Percentiles rank a stretch among this genome's conserved stretches.
phyloP scores from a whole-genome alignment of 2,888 invertebrate genomes.

The Chrysotoxum bicinctum region DNA sequence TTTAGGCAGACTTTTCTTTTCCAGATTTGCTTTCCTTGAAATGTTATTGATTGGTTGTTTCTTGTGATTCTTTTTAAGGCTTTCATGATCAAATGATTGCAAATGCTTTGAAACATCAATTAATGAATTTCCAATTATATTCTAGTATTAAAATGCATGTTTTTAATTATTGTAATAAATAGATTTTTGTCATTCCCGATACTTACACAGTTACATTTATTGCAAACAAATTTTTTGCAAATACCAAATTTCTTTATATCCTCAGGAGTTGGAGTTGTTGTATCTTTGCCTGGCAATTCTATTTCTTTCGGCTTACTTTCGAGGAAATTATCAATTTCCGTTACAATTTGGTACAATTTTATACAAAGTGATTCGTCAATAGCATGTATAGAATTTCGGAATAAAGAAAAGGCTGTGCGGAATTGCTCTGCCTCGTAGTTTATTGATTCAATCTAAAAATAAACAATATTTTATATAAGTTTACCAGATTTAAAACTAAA shows the following conservation, averaged over 20 bases:
- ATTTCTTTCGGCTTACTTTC: slow-evolving; percentile 27
- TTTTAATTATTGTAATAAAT: neutral
- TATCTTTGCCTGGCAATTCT: neutral
- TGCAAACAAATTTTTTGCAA: slow-evolving; percentile 17
- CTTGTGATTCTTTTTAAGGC: neutral
- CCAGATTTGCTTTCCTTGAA: neutral
- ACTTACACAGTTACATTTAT: slow-evolving; percentile 23
- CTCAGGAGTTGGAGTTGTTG: neutral
- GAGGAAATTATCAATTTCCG: slow-evolving; percentile 35
- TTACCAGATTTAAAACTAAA: neutral
- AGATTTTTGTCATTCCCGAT: neutral
- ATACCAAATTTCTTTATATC: slow-evolving; percentile 1
- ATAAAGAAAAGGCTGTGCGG: neutral
- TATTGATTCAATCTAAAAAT: slow-evolving; percentile 26
- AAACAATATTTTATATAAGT: neutral
- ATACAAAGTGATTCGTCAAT: slow-evolving; percentile 32
- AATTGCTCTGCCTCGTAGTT: slow-evolving; percentile 50
- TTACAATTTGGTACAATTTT: slow-evolving; percentile 18
- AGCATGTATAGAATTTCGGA: neutral
- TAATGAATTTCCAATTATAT: neutral
- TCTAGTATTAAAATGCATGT: neutral
- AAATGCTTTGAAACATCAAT: slow-evolving; percentile 7
- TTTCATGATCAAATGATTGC: neutral
- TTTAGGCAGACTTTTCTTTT: slow-evolving; percentile 34
- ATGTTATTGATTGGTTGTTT: neutral